phyloP scores from a whole-genome alignment of 2,113 vertebrate genomes.

The Dinomys branickii region DNA sequence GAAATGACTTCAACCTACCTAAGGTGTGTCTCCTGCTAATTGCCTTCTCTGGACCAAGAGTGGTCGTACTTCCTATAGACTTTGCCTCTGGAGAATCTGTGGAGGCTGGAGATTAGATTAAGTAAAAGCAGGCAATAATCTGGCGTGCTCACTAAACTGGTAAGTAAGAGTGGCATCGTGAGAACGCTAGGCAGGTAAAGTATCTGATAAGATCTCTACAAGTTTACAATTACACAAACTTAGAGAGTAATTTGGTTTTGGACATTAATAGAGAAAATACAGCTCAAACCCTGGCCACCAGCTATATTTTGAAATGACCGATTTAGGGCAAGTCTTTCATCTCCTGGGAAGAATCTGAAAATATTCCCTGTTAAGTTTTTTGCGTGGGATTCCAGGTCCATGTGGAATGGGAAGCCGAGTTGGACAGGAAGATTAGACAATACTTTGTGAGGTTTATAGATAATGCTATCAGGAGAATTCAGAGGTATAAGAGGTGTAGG shows the following conservation, averaged over 20 bases:
- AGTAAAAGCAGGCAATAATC: not conserved
- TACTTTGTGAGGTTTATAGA: not conserved
- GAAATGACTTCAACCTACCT: not conserved
- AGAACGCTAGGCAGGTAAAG: not conserved
- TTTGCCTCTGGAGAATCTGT: not conserved
- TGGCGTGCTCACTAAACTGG: not conserved
- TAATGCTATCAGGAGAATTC: not conserved
- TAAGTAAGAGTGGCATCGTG: not conserved
- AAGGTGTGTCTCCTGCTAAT: not conserved
- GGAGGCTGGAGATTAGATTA: not conserved
- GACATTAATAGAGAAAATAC: not conserved
- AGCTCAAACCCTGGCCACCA: not conserved
- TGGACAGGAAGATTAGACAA: not conserved
- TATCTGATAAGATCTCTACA: not conserved
- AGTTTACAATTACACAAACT: not conserved
- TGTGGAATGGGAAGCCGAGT: not conserved
- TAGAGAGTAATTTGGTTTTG: not conserved
- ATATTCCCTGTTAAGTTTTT: not conserved
- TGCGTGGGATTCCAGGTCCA: not conserved
- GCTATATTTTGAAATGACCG: not conserved
- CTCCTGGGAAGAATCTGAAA: conserved; percentile 7
- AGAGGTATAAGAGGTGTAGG: not conserved
- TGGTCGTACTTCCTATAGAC: not conserved
- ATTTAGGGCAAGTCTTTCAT: not conserved
- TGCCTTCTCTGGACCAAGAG: not conserved